A percentile compares a stretch with the other conserved stretches of the same genome.
These are phyloP conservation scores for Austrofundulus limnaeus DNA, from an alignment of 2,113 vertebrate genomes.

Conservation along the genomic window DNA sequence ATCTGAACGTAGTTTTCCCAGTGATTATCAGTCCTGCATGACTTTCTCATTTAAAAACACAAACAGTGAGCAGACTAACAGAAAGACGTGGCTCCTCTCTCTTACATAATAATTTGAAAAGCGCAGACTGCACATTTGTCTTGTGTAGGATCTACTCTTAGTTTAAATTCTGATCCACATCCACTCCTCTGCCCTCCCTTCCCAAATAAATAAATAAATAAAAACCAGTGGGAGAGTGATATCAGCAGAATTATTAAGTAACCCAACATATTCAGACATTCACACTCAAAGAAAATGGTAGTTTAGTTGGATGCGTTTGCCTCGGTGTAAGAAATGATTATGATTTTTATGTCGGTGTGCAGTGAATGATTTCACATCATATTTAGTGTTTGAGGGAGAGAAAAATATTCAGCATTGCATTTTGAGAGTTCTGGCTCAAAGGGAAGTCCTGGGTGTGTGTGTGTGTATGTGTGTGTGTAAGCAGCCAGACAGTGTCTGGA, in stretches of 20 bases:
- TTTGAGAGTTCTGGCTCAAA: constrained; percentile 52
- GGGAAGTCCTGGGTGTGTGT: constrained; percentile 36
- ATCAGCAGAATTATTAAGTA: constrained; percentile 50
- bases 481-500: constrained; percentile 48
- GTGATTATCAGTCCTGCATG: background rate
- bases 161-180: constrained; percentile 64
- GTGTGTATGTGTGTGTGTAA: constrained; percentile 26
- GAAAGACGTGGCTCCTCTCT: constrained; percentile 24
- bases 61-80: constrained; percentile 4
- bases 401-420: constrained; percentile 47
- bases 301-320: background rate
- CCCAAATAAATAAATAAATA: background rate
- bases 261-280: constrained; percentile 20
- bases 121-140: constrained; percentile 40
- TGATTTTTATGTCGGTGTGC: background rate
- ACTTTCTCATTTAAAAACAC: constrained; percentile 16
- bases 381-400: constrained; percentile 29
- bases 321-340: background rate
- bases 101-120: constrained; percentile 54
- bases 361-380: constrained; percentile 42
- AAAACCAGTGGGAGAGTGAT: constrained; percentile 29
- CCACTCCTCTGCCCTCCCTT: constrained; percentile 17
- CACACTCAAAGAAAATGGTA: background rate
- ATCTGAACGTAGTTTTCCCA: constrained; percentile 1
- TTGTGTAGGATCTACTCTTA: constrained; percentile 41